phyloP scores from a whole-genome alignment of 2,888 invertebrate species.

The Meteorus cinctellus region DNA sequence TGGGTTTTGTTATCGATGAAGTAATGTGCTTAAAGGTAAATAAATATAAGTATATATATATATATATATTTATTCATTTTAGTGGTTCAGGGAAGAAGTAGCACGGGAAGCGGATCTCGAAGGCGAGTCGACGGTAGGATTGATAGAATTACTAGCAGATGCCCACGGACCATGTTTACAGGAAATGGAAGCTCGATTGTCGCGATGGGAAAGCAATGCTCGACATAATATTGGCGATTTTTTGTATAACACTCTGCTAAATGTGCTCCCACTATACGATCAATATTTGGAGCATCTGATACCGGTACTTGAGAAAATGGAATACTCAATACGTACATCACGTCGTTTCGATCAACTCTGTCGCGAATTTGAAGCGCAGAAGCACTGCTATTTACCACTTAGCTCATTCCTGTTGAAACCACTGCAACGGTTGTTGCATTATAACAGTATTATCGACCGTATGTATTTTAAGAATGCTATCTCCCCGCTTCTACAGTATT shows the following conservation, averaged over 20 bases:
- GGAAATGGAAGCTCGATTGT: conserved; percentile 84
- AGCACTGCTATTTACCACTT: conserved; percentile 90
- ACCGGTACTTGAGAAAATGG: conserved; percentile 85
- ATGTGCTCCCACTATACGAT: conserved; percentile 80
- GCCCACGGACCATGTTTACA: conserved; percentile 87
- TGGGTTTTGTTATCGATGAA: conserved; percentile 21
- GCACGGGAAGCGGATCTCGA: conserved; percentile 78
- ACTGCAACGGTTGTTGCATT: conserved; percentile 89
- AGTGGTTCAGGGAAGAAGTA: conserved; percentile 86
- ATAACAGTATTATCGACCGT: conserved; percentile 85
- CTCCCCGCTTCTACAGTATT: neutral
- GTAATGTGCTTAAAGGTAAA: conserved; percentile 10
- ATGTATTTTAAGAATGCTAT: conserved; percentile 68
- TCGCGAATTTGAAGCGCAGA: conserved; percentile 87
- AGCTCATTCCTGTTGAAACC: conserved; percentile 88
- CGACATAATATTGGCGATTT: conserved; percentile 85
- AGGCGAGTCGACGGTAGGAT: conserved; percentile 77
- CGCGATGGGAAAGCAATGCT: conserved; percentile 81
- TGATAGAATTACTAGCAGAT: conserved; percentile 85
- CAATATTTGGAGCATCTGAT: conserved; percentile 84
- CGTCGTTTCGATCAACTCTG: conserved; percentile 81
- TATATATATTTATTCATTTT: conserved; percentile 55
- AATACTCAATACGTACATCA: conserved; percentile 84
- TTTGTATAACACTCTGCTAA: conserved; percentile 80
- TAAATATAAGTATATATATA: too few relatives aligned